phyloP scores from a whole-genome alignment of 2,888 invertebrate species.

The Ditula angustiorana region DNA sequence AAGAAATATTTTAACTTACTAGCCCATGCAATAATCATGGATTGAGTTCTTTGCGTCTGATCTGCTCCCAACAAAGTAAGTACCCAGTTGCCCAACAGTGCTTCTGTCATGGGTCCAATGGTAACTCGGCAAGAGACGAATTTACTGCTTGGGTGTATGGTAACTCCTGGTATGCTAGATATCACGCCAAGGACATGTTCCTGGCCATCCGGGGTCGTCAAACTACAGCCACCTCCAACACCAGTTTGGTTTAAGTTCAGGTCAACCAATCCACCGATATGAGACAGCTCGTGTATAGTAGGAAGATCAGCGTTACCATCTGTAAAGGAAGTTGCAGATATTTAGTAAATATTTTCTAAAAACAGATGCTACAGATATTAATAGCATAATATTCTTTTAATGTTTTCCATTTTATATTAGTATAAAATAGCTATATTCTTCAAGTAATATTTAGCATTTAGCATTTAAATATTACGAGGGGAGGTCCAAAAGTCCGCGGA shows the following conservation, averaged over 20 bases:
- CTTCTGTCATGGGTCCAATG: constrained; percentile 51
- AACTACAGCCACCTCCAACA: constrained; percentile 20
- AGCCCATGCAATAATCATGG: constrained; percentile 32
- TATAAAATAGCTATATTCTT: too few species aligned
- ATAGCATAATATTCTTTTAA: neutral
- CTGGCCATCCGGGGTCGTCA: constrained; percentile 27
- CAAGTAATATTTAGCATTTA: too few species aligned
- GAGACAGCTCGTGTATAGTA: constrained; percentile 25
- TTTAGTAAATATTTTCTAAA: neutral
- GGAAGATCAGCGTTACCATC: constrained; percentile 18
- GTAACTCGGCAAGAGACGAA: constrained; percentile 51
- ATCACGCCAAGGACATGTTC: constrained; percentile 19
- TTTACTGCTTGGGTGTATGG: constrained; percentile 19
- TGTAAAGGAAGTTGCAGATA: neutral
- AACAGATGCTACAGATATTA: neutral
- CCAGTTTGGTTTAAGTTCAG: constrained; percentile 36
- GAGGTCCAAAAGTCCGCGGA: too few species aligned
- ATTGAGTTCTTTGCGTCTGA: constrained; percentile 27
- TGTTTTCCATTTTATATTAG: neutral
- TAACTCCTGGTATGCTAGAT: constrained; percentile 30
- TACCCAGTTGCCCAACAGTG: constrained; percentile 55
- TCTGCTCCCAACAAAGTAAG: constrained; percentile 21
- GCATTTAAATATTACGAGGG: too few species aligned
- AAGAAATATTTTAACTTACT: too few species aligned
- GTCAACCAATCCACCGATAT: constrained; percentile 27